Evolutionary conservation across 1,140 invertebrate species (phyloP).

Genomic region (Fragariocoptes setiger): DNA sequence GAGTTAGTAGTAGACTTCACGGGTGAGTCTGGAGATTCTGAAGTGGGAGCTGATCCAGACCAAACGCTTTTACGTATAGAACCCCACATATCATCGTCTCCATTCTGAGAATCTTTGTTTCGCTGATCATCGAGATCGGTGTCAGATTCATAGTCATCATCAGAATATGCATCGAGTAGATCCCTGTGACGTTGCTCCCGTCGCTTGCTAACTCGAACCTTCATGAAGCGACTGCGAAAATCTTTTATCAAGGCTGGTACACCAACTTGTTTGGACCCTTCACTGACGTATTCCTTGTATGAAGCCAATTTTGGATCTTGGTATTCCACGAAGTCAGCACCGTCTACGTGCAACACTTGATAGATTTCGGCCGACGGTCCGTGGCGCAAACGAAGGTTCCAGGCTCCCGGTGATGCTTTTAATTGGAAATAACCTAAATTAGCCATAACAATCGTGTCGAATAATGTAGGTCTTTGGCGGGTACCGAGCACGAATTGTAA

Average conservation of each 20-base stretch:
- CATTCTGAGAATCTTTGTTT: too few species aligned
- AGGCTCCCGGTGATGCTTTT: constrained; percentile 86
- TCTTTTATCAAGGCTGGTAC: constrained; percentile 58
- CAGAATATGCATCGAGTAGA: constrained; percentile 44
- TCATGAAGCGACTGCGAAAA: constrained; percentile 59
- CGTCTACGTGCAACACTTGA: constrained; percentile 32
- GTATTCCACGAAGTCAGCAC: constrained; percentile 28
- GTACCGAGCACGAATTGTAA: constrained; percentile 83
- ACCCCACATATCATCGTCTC: constrained; percentile 6
- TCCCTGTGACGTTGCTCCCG: constrained; percentile 51
- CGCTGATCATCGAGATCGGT: too few species aligned
- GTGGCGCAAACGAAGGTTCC: constrained; percentile 48
- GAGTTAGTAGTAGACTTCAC: constrained; percentile 15
- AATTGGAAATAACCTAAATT: constrained; percentile 92
- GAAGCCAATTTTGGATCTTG: neutral
- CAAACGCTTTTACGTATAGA: constrained; percentile 4
- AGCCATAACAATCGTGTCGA: constrained; percentile 98
- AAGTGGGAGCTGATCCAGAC: constrained; percentile 1
- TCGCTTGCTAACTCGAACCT: constrained; percentile 55
- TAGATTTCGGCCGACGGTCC: constrained; percentile 82
- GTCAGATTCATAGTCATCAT: constrained; percentile 32
- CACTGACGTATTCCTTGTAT: too few species aligned
- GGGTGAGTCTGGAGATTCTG: neutral
- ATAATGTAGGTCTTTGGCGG: constrained; percentile 31
- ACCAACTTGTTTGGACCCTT: constrained; percentile 20